phyloP scores from a whole-genome alignment of 2,113 vertebrate genomes.

The Protomyctophum bolini region DNA sequence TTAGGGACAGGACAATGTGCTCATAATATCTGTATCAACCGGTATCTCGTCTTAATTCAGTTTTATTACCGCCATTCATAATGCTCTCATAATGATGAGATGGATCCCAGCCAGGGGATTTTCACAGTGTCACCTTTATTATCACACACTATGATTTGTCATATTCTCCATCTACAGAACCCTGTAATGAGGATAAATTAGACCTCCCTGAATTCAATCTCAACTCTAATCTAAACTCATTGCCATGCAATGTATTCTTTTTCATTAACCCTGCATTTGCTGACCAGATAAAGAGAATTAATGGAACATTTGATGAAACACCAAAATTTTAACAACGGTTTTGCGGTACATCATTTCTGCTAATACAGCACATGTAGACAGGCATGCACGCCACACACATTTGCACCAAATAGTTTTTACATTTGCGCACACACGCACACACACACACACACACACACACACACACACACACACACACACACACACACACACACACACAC shows the following conservation, averaged over 20 bases:
- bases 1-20: conserved; percentile 69
- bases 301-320: conserved; percentile 42
- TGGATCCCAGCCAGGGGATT: conserved; percentile 74
- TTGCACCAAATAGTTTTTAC: neutral
- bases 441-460: neutral
- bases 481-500: neutral
- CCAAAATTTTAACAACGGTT: conserved; percentile 27
- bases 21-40: conserved; percentile 73
- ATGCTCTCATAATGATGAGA: conserved; percentile 76
- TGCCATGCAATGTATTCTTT: conserved; percentile 37
- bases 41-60: conserved; percentile 74
- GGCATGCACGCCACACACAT: neutral
- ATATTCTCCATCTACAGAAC: conserved; percentile 66
- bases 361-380: conserved; percentile 16
- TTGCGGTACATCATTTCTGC: neutral
- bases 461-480: neutral
- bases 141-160: conserved; percentile 71
- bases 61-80: conserved; percentile 78
- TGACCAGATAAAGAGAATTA: conserved; percentile 36
- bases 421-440: too few relatives aligned
- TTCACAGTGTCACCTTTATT: conserved; percentile 78
- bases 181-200: conserved; percentile 66
- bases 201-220: conserved; percentile 60
- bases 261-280: conserved; percentile 55
- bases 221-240: conserved; percentile 34